phyloP scores from a whole-genome alignment of 2,113 vertebrate genomes.

The Thryonomys swinderianus region DNA sequence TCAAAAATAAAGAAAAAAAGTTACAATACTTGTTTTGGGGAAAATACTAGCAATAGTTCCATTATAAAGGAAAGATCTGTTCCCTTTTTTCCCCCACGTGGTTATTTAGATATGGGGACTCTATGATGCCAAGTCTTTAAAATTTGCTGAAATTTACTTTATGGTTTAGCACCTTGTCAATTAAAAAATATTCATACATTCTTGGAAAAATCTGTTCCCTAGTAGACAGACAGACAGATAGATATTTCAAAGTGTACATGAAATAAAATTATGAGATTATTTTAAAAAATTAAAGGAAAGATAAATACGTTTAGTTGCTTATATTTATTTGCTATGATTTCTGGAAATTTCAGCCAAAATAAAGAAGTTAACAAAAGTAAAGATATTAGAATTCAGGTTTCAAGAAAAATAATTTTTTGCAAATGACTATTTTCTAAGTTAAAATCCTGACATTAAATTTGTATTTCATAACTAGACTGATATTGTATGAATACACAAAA shows the following conservation, averaged over 20 bases:
- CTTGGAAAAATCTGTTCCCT: background rate
- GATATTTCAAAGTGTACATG: background rate
- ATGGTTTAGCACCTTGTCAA: background rate
- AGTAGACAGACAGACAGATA: background rate
- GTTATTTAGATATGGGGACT: background rate
- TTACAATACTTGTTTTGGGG: background rate
- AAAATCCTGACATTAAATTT: conserved; percentile 16
- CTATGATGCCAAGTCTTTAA: background rate
- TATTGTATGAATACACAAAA: background rate
- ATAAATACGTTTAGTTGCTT: background rate
- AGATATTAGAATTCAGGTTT: background rate
- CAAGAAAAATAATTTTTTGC: background rate
- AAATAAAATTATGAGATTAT: background rate
- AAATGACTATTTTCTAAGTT: background rate
- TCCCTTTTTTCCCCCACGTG: too few species aligned
- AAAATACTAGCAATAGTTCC: background rate
- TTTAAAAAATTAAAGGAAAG: background rate
- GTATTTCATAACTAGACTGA: background rate
- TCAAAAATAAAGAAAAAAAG: background rate
- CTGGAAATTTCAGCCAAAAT: background rate
- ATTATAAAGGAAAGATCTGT: background rate
- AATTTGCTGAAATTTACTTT: background rate
- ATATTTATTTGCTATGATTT: conserved; percentile 6
- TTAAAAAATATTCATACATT: background rate
- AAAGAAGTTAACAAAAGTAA: background rate